These are phyloP conservation scores for Noctua janthe DNA, from an alignment of 2,888 invertebrate species.

Conservation along the genomic window DNA sequence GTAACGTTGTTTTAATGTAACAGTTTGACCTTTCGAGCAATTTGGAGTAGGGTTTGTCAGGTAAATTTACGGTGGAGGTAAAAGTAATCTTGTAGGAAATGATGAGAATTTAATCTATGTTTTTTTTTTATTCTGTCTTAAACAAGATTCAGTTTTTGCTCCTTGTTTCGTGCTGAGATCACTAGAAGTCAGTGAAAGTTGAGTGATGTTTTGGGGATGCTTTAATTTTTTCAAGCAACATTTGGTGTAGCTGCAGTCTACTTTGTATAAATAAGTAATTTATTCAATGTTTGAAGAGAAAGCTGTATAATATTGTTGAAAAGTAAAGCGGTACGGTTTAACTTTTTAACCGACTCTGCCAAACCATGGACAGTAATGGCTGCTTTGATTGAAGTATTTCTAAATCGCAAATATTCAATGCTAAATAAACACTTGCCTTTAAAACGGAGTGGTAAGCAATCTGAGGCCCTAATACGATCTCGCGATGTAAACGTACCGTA, in stretches of 20 bases:
- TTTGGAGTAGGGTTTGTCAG: slow-evolving; percentile 25
- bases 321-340: not conserved
- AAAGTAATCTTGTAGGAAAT: slow-evolving; percentile 20
- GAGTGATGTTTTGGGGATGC: not conserved
- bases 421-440: not conserved
- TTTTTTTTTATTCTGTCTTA: not conserved
- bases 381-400: not conserved
- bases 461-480: too few relatives aligned
- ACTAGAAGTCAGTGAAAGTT: not conserved
- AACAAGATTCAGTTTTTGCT: not conserved
- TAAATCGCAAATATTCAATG: not conserved
- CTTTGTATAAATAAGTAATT: not conserved
- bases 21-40: slow-evolving; percentile 32
- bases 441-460: not conserved
- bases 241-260: not conserved
- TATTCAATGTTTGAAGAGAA: not conserved
- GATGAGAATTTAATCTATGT: not conserved
- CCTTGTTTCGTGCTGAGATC: not conserved
- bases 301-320: not conserved
- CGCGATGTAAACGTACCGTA: too few relatives aligned
- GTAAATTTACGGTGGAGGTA: not conserved
- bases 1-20: slow-evolving; percentile 33
- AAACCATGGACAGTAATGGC: not conserved
- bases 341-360: not conserved
- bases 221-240: not conserved